Base-by-base conservation (phyloP, 2,888 invertebrate genomes). In the Phalera bucephala region DNA sequence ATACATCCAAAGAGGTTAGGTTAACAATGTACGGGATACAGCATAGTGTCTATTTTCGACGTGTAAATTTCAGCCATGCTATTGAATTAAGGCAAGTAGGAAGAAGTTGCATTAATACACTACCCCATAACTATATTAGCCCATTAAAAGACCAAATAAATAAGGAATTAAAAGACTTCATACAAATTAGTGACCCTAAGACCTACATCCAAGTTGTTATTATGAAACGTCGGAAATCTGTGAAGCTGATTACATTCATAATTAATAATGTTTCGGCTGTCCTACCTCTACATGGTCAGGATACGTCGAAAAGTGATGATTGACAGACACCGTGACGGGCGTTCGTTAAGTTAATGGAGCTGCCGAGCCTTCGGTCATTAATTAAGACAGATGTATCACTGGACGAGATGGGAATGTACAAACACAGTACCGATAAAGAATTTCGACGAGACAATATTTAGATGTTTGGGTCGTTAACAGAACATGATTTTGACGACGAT, bases 311-410 rank as follows among this genome's bases (percentile, higher is more conserved):
- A 47, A 46, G 64, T 59, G 60, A 61, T 63, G 74, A 73, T 62
- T 69, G 75, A 77, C 67, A 58, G 72, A 65, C 72, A 63, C 45
- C 43, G 65, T 59, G 72, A 75, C 72, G 67, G 64, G 44, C 43
- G 55, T 66, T 72, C 68, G 70, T 72, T 71, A 69, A 58, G 56
- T 58, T 72, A 73, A 76, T 73, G 71, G 65, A 62, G 49, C 56
- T 57, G 48, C 47, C 56, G 51, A 49, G 58, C 48, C 52, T 54
- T 41, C 40, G 39, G 47, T 57, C 67, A 64, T 72, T 73, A 71
- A 75, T 76, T 68, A 73, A 64, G 66, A 67, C 58, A 49, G 60
- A 69, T 67, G 58, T 64, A 65, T 55, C 49, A 52, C 39, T 38
- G 40, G 40, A 45, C 45, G 28, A 32, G 43, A 31, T 42, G 31